A percentile compares a stretch with the other conserved stretches of the same genome.
These are phyloP conservation scores for Grus americana DNA, from an alignment of 2,113 vertebrate species.

Conservation along the genomic window DNA sequence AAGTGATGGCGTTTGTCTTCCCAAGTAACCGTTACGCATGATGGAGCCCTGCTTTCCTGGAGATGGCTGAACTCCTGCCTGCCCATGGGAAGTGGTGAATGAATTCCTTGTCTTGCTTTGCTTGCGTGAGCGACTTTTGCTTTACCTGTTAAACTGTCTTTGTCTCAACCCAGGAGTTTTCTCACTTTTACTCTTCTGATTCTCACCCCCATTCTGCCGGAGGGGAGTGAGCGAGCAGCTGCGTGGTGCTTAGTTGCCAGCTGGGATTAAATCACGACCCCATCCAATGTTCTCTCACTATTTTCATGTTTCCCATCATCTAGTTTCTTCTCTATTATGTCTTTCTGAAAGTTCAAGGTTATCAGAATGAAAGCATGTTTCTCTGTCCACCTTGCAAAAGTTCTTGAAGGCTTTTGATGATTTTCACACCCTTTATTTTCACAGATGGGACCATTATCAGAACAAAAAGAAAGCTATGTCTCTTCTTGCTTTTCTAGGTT, in stretches of 20 bases:
- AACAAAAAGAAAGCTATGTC: background rate
- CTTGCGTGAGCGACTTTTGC: too few relatives aligned
- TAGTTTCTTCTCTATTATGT: background rate
- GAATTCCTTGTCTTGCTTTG: too few relatives aligned
- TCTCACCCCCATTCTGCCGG: too few relatives aligned
- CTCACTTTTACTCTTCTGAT: too few relatives aligned
- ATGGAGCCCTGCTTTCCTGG: background rate
- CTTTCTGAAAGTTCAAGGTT: slow-evolving; percentile 37
- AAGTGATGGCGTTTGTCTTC: background rate
- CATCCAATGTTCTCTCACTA: background rate
- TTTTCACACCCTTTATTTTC: slow-evolving; percentile 59
- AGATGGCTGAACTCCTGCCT: background rate
- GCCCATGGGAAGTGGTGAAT: background rate
- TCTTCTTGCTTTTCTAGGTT: background rate
- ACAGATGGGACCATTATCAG: slow-evolving; percentile 40
- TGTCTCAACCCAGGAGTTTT: too few relatives aligned
- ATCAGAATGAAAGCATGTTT: background rate
- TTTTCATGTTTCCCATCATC: background rate
- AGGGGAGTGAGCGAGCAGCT: accelerated
- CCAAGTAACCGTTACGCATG: accelerated
- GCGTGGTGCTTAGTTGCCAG: accelerated
- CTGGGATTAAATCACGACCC: background rate
- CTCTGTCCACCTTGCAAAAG: background rate
- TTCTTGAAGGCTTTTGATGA: slow-evolving; percentile 10
- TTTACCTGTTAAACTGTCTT: too few relatives aligned